Evolutionary conservation across 2,113 vertebrate genomes (phyloP), one percentile per base, ranked within the genome.

Genomic region (Ranitomeya imitator): DNA sequence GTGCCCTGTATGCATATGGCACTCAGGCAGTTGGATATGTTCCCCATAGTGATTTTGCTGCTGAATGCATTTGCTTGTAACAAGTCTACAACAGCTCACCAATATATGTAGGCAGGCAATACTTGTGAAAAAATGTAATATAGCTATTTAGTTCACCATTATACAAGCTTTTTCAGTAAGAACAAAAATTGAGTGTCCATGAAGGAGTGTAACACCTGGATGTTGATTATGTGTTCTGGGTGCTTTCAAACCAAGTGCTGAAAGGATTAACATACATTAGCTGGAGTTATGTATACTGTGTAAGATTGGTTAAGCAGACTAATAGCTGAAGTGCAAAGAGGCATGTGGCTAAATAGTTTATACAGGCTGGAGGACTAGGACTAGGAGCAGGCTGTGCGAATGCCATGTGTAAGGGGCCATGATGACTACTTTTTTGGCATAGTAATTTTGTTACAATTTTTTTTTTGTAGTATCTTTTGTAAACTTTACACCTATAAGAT

Each of bases 201-300:
- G 63, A 45, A 79, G 74, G 21, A 18, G 37, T 79, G 21, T 31
- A 79, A 79, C 57, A 67, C 21, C 77, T 61, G 78, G n/a, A 67
- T 81, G 63, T 11, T 31, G 23, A 69, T 87, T 59, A 79, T 23
- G 51, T 63, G 57, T 87, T 79, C 85, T 86, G 74, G 23, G 78
- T 71, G n/a, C 77, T 79, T 80, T 86, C 63, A 87, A n/a, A 71
- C 63, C 54, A 67, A 87, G 77, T 81, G 78, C 11, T 87, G 86
- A 87, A 81, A 87, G 77, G 63, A 87, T 81, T 87, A 80, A 65
- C 59, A 79, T 86, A 79, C 18, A 79, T 86, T 86, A 69, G 26
- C 52, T 59, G 86, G 78, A 71, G 45, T 55, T 80, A 81, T 71
- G 14, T 71, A 81, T 80, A 23, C 77, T 71, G n/a, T 52, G 19